Base-by-base conservation (phyloP, 1,140 invertebrate genomes). In the Heliothis virescens region DNA sequence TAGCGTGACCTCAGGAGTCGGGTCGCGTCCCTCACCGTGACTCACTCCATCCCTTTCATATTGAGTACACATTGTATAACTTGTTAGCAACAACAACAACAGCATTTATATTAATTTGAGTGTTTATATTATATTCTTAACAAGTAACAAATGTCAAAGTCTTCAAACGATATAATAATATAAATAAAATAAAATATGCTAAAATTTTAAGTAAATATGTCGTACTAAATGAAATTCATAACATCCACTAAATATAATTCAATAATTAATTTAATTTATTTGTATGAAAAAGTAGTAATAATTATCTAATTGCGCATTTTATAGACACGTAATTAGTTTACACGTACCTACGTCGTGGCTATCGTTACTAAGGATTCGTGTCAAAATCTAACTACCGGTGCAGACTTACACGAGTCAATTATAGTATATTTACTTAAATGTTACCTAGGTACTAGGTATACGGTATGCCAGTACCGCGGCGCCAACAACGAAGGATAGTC, bases 51-150 rank as follows among this genome's bases (percentile, higher is more conserved):
- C 83, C 79, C 83, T 82, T 86, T 80, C 82, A 84, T 87, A 91
- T 82, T 86, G 87, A 90, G 84, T 91, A 91, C 79, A 89, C 87
- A 91, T 87, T 92, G 90, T 92, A 93, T 91, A 94, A 93, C 89
- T 93, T 86, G 90, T 89, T 91, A 94, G 92, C 92, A 86, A 88
- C 86, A 88, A 88, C 86, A 86, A 88, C 86, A 88, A 88, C 85
- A 88, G 85, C 85, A 57, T 85, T 93, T 93, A 93, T 92, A 93
- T 87, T 93, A 87, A 83, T 82, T 84, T 85, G 82, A 89, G 82
- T 89, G 84, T 92, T 88, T 87, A 90, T 91, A 87, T 87, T 87
- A 89, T 89, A 88, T 87, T 86, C 82, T 89, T 89, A 82, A 82
- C 79, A 80, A 79, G 71, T 79, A 83, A 82, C 75, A 75, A 80